Conservation (phyloP, 2,113 vertebrate species). For the Pampusana beccarii region DNA sequence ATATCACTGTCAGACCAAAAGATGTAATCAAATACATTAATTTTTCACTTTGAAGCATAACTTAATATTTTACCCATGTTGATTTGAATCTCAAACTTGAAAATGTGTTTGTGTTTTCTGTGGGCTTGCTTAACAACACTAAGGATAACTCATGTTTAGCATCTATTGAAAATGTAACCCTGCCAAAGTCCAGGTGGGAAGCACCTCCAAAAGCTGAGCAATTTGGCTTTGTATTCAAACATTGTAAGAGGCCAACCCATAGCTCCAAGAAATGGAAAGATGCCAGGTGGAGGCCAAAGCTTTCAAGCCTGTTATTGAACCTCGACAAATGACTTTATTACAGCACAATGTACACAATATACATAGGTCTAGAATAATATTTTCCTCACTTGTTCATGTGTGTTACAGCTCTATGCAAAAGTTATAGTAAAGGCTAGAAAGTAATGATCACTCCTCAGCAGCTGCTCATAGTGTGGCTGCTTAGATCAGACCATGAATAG, state of each 20-base stretch:
- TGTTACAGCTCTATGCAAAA: neutral
- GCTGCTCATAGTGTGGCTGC: neutral
- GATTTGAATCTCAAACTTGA: neutral
- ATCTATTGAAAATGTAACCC: neutral
- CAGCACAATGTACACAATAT: neutral
- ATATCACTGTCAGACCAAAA: neutral
- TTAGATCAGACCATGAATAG: neutral
- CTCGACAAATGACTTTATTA: neutral
- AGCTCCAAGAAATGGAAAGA: neutral
- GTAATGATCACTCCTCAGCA: neutral
- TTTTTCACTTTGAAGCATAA: neutral
- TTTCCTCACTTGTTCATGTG: neutral
- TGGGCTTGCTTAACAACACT: neutral
- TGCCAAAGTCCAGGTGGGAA: neutral
- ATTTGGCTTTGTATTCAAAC: neutral
- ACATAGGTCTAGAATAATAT: neutral
- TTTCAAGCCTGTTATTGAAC: neutral
- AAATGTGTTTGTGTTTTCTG: neutral
- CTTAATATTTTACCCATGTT: neutral
- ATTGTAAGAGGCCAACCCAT: neutral
- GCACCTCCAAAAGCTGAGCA: neutral
- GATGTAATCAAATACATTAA: neutral
- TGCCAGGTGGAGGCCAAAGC: neutral
- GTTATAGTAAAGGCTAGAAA: neutral
- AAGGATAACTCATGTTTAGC: neutral